A percentile compares a stretch with the other conserved stretches of the same genome.
Conservation (phyloP, 2,888 invertebrate species). For the Xanthia icteritia region DNA sequence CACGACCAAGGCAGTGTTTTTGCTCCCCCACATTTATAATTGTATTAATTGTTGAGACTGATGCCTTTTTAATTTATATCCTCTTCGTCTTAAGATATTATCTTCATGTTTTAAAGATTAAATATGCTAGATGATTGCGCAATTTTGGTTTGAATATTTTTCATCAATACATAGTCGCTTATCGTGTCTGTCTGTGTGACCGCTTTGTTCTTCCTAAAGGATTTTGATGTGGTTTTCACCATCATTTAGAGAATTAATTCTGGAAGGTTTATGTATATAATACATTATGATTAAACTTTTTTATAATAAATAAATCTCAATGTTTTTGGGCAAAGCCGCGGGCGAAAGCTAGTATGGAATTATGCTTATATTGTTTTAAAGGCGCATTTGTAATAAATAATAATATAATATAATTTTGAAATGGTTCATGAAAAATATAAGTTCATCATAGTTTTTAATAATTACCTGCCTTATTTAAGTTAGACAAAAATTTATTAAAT, state of each 20-base stretch:
- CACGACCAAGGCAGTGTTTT: conserved; percentile 84
- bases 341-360: not conserved
- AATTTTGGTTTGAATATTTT: conserved; percentile 42
- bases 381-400: not conserved
- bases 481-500: too few relatives aligned
- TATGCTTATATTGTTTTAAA: not conserved
- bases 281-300: too few relatives aligned
- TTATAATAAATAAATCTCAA: too few relatives aligned
- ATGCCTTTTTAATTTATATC: conserved; percentile 80
- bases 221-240: too few relatives aligned
- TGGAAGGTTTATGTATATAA: too few relatives aligned
- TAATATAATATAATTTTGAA: too few relatives aligned
- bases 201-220: too few relatives aligned
- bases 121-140: conserved; percentile 48
- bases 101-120: conserved; percentile 64
- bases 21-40: conserved; percentile 84
- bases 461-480: too few relatives aligned
- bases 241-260: too few relatives aligned
- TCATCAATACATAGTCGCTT: not conserved
- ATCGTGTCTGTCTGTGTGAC: too few relatives aligned
- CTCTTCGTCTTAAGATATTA: conserved; percentile 57
- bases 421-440: not conserved
- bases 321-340: too few relatives aligned
- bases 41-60: conserved; percentile 86
- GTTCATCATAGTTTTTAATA: too few relatives aligned